Base-by-base conservation (phyloP, 2,888 invertebrate species). In the Monochamus alternatus region DNA sequence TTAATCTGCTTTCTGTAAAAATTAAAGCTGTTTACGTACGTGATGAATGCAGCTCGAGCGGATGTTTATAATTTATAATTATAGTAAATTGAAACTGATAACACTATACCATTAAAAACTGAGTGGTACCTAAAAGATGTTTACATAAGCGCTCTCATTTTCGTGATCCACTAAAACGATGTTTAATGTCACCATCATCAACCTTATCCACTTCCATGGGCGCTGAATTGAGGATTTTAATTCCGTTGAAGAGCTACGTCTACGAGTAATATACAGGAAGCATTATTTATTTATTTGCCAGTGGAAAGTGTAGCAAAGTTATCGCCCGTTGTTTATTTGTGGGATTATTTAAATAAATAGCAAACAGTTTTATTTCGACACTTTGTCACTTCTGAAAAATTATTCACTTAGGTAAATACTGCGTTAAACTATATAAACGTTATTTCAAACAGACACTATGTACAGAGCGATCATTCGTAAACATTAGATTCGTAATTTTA, bases 51-150 rank as follows among this genome's bases (percentile, higher is more conserved):
- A 55, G 14, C 14, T n/a, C n/a, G 0, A 14, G 55, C n/a, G 22
- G 55, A 51, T 51, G 51, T 51, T 51, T 51, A 55, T 55, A 14
- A 55, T 55, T 55, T 55, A 22, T 55, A 55, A 55, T 55, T 55
- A 55, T 55, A 55, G 55, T 55, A 55, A 55, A 55, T 47, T 55
- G 55, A 55, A 55, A 55, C 55, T 55, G 55, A 55, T 55, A 55
- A 55, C 55, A 55, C 14, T 55, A 14, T 55, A 55, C 55, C 55
- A 55, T 55, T 55, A 55, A n/a, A 55, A 55, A 14, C 55, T 55
- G 55, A 55, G 55, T 55, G 55, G n/a, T 55, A 55, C 14, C 55
- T 14, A 55, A 55, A 55, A 55, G 5, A 22, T 55, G 55, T 55
- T 55, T 55, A 55, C 55, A 55, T 3, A 14, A 55, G 55, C 55